Conservation (phyloP, 2,113 vertebrate species). For the Actenoides hombroni region DNA sequence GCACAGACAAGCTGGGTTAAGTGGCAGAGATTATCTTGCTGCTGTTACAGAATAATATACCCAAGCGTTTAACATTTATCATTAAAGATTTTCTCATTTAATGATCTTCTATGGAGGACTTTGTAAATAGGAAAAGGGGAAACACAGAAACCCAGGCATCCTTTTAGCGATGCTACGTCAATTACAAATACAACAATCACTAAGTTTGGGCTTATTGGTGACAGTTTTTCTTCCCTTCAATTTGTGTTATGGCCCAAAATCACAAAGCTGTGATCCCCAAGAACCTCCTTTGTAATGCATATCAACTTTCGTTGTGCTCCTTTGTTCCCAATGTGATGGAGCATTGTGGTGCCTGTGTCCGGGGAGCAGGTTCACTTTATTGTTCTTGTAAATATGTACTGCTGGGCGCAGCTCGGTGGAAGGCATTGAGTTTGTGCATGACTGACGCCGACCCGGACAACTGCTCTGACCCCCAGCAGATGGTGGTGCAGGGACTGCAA, state of each 20-base stretch:
- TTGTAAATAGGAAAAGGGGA: background rate
- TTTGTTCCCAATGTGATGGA: constrained; percentile 78
- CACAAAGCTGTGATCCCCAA: constrained; percentile 41
- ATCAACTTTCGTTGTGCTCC: constrained; percentile 75
- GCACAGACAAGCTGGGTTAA: background rate
- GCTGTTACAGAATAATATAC: background rate
- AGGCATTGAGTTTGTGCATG: constrained; percentile 72
- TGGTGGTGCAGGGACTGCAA: constrained; percentile 83
- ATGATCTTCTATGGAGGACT: background rate
- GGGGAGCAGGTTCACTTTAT: constrained; percentile 82
- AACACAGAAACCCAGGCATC: background rate
- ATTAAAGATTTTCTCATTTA: background rate
- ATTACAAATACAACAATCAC: background rate
- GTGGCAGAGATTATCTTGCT: background rate
- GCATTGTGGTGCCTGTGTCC: constrained; percentile 74
- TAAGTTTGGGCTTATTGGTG: constrained; percentile 23
- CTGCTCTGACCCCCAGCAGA: constrained; percentile 87
- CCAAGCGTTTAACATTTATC: background rate
- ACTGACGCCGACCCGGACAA: constrained; percentile 82
- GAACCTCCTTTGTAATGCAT: constrained; percentile 82
- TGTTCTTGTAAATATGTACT: constrained; percentile 83
- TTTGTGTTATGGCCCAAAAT: constrained; percentile 44
- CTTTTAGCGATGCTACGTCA: background rate
- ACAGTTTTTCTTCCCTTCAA: constrained; percentile 36
- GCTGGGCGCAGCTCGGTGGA: constrained; percentile 76